Conservation (phyloP, 2,797 vertebrate genomes). For the Orestias chungarensis region DNA sequence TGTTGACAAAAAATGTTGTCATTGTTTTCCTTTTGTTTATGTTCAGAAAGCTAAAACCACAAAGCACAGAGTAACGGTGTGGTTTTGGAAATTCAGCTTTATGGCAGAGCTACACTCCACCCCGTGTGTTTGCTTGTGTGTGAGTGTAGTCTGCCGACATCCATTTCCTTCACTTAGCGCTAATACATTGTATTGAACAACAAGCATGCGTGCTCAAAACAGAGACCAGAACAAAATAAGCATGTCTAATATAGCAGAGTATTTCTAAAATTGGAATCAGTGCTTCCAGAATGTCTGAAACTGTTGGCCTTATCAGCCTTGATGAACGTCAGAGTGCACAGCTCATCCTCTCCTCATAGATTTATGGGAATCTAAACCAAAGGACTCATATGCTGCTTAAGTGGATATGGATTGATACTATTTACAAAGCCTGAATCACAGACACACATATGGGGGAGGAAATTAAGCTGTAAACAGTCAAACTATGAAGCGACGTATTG, state of each 20-base stretch:
- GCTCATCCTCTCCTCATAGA: conserved; percentile 53
- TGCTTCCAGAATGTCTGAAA: conserved; percentile 64
- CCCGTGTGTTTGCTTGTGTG: conserved; percentile 39
- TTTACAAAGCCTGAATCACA: conserved; percentile 40
- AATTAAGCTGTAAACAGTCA: conserved; percentile 41
- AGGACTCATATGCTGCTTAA: conserved; percentile 52
- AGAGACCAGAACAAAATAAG: conserved; percentile 68
- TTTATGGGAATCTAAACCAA: conserved; percentile 52
- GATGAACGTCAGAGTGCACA: conserved; percentile 68
- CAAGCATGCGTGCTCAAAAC: conserved; percentile 73
- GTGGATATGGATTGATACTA: conserved; percentile 66
- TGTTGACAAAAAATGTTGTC: conserved; percentile 12
- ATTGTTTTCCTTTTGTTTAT: conserved; percentile 16
- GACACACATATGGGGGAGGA: conserved; percentile 13
- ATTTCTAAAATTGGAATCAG: conserved; percentile 64
- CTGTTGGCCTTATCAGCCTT: conserved; percentile 68
- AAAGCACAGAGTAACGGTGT: background rate
- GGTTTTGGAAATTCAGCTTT: conserved; percentile 45
- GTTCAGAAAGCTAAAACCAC: conserved; percentile 30
- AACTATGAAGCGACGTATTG: conserved; percentile 21
- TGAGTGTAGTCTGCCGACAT: conserved; percentile 69
- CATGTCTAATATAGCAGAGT: conserved; percentile 67
- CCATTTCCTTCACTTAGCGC: conserved; percentile 78
- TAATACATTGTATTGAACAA: conserved; percentile 76
- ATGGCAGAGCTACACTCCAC: conserved; percentile 37